Evolutionary conservation across 2,113 vertebrate genomes (phyloP).

Genomic region (Diglossa brunneiventris): DNA sequence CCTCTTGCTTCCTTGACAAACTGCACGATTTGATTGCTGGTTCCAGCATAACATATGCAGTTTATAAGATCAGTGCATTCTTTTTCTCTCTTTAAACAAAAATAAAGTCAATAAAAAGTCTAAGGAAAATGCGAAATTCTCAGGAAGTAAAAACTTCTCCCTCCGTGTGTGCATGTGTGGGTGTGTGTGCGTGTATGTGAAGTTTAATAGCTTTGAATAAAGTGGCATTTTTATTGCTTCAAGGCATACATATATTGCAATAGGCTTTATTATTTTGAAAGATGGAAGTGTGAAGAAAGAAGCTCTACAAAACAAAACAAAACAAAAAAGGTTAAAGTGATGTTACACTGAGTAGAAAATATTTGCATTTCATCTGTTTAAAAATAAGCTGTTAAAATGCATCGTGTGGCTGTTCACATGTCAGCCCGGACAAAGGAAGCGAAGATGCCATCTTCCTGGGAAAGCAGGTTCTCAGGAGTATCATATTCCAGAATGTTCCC

Average conservation of each 20-base stretch:
- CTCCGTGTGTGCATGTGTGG: background rate
- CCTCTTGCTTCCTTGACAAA: slow-evolving; percentile 31
- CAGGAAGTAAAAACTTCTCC: background rate
- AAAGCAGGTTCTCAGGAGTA: slow-evolving; percentile 89
- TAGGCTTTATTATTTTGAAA: slow-evolving; percentile 21
- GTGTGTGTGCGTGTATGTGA: background rate
- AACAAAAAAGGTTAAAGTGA: background rate
- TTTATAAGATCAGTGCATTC: background rate
- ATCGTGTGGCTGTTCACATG: slow-evolving; percentile 77
- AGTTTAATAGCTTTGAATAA: background rate
- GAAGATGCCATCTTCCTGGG: slow-evolving; percentile 90
- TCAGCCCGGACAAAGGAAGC: slow-evolving; percentile 95
- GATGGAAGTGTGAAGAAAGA: background rate
- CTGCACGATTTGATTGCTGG: background rate
- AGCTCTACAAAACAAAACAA: background rate
- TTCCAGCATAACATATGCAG: background rate
- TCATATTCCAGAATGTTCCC: slow-evolving; percentile 95
- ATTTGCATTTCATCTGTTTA: background rate
- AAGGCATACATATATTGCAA: slow-evolving; percentile 17
- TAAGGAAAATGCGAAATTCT: background rate
- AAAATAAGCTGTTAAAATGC: slow-evolving; percentile 39
- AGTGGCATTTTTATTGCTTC: slow-evolving; percentile 51
- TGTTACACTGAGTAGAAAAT: slow-evolving; percentile 12
- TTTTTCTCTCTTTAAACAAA: background rate
- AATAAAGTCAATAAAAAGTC: background rate